These are phyloP conservation scores for Saturnia pavonia DNA, from an alignment of 2,888 invertebrate genomes.

Conservation along the genomic window DNA sequence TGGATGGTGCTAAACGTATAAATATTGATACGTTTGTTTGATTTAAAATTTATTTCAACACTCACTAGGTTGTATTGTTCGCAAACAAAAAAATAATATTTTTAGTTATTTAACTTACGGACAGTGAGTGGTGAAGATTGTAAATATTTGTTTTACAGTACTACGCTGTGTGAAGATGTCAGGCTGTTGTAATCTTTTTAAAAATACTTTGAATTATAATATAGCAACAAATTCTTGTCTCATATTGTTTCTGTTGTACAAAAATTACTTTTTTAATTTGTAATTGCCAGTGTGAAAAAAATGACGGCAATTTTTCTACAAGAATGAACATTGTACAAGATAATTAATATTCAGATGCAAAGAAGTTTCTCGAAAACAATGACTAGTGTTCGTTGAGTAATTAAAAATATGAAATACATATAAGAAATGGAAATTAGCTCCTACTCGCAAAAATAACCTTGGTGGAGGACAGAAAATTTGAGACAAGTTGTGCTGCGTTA, in stretches of 20 bases:
- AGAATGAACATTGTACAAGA: background rate
- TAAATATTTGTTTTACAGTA: conserved; percentile 65
- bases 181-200: conserved; percentile 62
- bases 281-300: background rate
- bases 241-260: conserved; percentile 16
- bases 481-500: conserved; percentile 53
- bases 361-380: background rate
- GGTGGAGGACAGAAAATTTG: conserved; percentile 23
- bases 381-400: background rate
- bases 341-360: background rate
- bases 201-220: conserved; percentile 54
- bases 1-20: conserved; percentile 64
- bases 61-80: conserved; percentile 54
- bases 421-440: background rate
- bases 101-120: conserved; percentile 37
- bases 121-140: conserved; percentile 65
- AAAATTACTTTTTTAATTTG: background rate
- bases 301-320: background rate
- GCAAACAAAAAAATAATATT: conserved; percentile 28
- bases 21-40: conserved; percentile 25
- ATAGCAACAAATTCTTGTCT: conserved; percentile 52
- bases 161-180: conserved; percentile 56
- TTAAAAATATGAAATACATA: background rate
- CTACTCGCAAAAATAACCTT: background rate
- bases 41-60: conserved; percentile 34